phyloP scores from a whole-genome alignment of 2,797 vertebrate genomes.

The Coccyzus lansbergi region DNA sequence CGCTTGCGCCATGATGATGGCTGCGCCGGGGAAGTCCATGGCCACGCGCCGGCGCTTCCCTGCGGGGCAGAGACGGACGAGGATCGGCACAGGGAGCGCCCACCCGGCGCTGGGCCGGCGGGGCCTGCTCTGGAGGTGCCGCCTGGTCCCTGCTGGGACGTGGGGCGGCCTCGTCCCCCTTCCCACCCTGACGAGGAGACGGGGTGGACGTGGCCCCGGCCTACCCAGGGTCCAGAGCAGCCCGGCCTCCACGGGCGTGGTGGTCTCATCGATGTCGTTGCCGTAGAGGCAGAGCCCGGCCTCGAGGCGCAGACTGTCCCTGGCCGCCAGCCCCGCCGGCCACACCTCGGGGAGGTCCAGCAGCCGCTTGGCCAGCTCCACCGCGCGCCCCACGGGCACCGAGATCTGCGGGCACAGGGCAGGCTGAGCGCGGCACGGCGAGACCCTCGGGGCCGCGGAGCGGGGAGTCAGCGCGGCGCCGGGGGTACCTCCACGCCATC shows the following conservation, averaged over 20 bases:
- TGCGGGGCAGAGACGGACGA: conserved; percentile 32
- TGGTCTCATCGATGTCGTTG: conserved; percentile 91
- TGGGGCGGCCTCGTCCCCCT: not conserved
- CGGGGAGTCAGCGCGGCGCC: not conserved
- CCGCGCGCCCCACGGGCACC: conserved; percentile 78
- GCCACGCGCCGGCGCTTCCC: conserved; percentile 88
- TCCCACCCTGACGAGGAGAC: not conserved
- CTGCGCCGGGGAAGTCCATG: conserved; percentile 91
- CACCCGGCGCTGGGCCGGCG: too few relatives aligned
- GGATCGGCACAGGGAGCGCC: accelerated
- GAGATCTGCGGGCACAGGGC: conserved; percentile 83
- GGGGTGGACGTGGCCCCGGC: not conserved
- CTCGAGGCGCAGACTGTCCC: conserved; percentile 95
- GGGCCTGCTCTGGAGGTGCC: not conserved
- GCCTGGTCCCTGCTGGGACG: not conserved
- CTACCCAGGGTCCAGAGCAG: conserved; percentile 94
- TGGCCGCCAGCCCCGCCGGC: conserved; percentile 89
- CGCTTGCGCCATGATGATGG: conserved; percentile 89
- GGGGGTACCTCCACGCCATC: conserved; percentile 90
- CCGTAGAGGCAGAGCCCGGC: conserved; percentile 97
- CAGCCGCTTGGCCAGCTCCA: conserved; percentile 85
- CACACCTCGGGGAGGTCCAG: conserved; percentile 85
- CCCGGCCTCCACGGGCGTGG: conserved; percentile 90
- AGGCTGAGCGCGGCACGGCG: not conserved
- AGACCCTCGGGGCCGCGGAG: accelerated